Conservation (phyloP, 1,140 invertebrate species). For the Polypedilum vanderplanki region DNA sequence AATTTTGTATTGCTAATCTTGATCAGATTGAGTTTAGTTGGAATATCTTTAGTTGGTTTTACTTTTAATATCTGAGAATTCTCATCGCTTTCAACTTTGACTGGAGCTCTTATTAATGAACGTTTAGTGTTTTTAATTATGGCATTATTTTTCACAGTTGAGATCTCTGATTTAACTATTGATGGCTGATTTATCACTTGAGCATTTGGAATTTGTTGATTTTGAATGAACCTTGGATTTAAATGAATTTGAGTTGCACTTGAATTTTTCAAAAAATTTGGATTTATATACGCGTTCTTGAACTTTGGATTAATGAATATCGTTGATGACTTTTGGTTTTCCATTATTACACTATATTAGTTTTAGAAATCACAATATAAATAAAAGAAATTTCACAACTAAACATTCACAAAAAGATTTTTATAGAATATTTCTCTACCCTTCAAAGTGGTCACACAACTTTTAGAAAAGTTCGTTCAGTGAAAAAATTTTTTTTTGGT, state of each 20-base stretch:
- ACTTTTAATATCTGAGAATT: not conserved
- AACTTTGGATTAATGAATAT: slow-evolving; percentile 27
- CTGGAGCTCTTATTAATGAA: not conserved
- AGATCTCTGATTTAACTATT: not conserved
- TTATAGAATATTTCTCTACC: too few species aligned
- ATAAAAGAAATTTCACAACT: too few species aligned
- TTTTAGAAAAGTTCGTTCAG: too few species aligned
- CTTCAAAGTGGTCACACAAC: too few species aligned
- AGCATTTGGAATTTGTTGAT: not conserved
- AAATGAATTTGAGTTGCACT: not conserved
- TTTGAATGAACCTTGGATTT: not conserved
- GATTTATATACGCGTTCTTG: not conserved
- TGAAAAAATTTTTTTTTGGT: too few species aligned
- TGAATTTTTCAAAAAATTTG: slow-evolving; percentile 4
- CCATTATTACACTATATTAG: not conserved
- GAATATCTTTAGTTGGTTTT: not conserved
- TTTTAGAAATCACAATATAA: too few species aligned
- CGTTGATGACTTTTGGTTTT: not conserved
- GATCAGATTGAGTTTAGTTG: not conserved
- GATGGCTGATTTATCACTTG: not conserved
- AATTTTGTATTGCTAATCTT: slow-evolving; percentile 14
- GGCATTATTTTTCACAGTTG: not conserved
- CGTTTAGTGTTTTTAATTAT: slow-evolving; percentile 20
- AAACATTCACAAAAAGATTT: too few species aligned
- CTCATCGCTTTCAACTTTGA: not conserved